Conservation (phyloP, 2,797 vertebrate genomes). For the Scolopax rusticola region DNA sequence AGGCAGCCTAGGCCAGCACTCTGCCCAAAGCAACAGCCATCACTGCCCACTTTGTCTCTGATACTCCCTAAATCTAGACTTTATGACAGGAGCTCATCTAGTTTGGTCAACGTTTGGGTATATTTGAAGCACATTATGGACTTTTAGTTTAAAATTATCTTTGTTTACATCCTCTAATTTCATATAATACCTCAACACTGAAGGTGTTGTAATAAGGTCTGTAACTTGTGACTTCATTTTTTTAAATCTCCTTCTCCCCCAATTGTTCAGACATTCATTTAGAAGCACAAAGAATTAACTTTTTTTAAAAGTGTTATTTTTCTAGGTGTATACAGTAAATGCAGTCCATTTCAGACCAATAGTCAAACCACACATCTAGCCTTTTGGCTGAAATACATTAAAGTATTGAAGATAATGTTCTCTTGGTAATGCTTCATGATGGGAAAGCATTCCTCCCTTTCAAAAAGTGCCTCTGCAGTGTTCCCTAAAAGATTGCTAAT, state of each 20-base stretch:
- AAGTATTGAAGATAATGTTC: slow-evolving; percentile 39
- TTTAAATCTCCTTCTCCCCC: neutral
- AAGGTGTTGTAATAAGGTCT: neutral
- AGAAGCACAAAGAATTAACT: neutral
- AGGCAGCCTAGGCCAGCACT: neutral
- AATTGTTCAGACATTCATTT: neutral
- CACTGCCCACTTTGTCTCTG: neutral
- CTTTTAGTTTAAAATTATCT: neutral
- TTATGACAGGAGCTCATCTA: neutral
- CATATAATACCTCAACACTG: neutral
- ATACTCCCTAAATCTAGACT: neutral
- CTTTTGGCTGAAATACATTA: neutral
- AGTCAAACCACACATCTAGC: neutral
- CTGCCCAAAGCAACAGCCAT: neutral
- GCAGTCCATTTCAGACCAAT: neutral
- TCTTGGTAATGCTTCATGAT: slow-evolving; percentile 2
- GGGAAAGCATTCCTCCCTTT: slow-evolving; percentile 4
- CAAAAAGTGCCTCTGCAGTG: neutral
- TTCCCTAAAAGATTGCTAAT: slow-evolving; percentile 1
- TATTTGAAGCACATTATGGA: neutral
- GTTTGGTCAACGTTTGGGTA: neutral
- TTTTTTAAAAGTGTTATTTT: neutral
- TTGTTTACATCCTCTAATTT: neutral
- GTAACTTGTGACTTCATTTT: neutral
- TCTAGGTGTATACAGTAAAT: neutral